These are phyloP conservation scores for Serrognathus titanus DNA, from an alignment of 2,888 invertebrate genomes.

Conservation along the genomic window DNA sequence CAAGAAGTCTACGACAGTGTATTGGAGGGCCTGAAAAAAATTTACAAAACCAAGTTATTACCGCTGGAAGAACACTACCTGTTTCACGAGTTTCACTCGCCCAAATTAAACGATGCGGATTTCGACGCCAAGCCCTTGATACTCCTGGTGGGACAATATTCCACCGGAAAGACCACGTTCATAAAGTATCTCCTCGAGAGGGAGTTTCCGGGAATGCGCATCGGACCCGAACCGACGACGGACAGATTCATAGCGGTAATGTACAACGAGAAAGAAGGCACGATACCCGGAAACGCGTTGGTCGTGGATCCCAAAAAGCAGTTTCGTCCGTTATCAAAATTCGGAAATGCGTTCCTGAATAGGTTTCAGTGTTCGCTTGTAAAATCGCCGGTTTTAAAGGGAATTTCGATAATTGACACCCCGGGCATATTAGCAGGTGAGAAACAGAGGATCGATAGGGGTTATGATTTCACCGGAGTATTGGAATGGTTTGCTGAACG, in stretches of 20 bases:
- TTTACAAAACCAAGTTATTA: constrained; percentile 85
- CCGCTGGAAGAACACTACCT: constrained; percentile 87
- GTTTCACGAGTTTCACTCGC: constrained; percentile 95
- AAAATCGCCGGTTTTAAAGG: constrained; percentile 85
- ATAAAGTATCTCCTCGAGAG: constrained; percentile 88
- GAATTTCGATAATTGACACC: constrained; percentile 95
- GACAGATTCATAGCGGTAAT: constrained; percentile 98
- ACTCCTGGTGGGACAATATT: constrained; percentile 94
- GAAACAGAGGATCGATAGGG: constrained; percentile 88
- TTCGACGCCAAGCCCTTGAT: constrained; percentile 99
- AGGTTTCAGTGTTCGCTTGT: constrained; percentile 94
- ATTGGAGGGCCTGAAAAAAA: constrained; percentile 88
- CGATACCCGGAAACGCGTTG: constrained; percentile 97
- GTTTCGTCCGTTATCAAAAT: constrained; percentile 90
- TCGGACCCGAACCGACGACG: constrained; percentile 99
- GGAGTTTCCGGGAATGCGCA: constrained; percentile 97
- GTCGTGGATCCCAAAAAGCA: constrained; percentile 97
- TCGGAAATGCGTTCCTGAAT: constrained; percentile 97
- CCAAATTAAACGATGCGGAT: constrained; percentile 91
- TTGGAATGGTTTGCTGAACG: constrained; percentile 99
- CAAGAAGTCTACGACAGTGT: constrained; percentile 84
- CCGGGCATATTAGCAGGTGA: constrained; percentile 85
- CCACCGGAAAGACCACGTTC: constrained; percentile 95
- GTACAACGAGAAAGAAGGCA: constrained; percentile 86
- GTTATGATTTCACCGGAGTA: constrained; percentile 97